Evolutionary conservation across 2,113 vertebrate species (phyloP).

Genomic region (Lampris incognitus): DNA sequence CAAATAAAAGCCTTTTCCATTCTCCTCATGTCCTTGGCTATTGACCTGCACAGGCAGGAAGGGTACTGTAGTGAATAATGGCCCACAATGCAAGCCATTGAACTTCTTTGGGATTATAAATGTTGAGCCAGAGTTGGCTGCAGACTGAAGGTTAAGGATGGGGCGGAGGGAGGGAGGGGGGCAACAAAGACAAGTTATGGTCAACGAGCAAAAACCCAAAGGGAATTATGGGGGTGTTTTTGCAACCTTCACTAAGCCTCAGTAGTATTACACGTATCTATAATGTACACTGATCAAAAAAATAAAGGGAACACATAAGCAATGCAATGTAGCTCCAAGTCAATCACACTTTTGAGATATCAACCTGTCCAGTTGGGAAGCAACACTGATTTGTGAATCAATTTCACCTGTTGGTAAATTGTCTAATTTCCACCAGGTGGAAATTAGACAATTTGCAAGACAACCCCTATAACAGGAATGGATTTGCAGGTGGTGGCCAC

Average conservation of each 20-base stretch:
- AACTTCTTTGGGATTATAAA: slow-evolving; percentile 55
- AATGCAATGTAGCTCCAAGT: too few species aligned
- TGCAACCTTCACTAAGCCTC: slow-evolving; percentile 8
- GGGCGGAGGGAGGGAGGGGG: slow-evolving; percentile 30
- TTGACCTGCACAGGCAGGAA: slow-evolving; percentile 55
- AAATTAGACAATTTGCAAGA: too few species aligned
- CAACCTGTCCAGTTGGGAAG: too few species aligned
- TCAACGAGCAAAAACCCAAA: slow-evolving; percentile 37
- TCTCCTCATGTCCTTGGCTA: slow-evolving; percentile 41
- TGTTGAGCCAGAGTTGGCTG: slow-evolving; percentile 51
- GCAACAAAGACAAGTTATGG: slow-evolving; percentile 46
- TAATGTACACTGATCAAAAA: too few species aligned
- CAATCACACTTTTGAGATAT: too few species aligned
- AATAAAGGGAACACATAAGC: too few species aligned
- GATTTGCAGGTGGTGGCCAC: too few species aligned
- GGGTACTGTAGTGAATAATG: slow-evolving; percentile 68
- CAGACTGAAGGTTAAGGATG: slow-evolving; percentile 36
- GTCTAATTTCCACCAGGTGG: too few species aligned
- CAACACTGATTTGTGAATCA: too few species aligned
- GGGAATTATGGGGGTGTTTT: not conserved
- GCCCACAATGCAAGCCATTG: slow-evolving; percentile 46
- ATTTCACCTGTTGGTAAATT: too few species aligned
- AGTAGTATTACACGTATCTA: slow-evolving; percentile 22
- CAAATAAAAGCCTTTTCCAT: slow-evolving; percentile 55
- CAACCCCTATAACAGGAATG: too few species aligned